Evolutionary conservation across 1,140 invertebrate species (phyloP), one percentile per base, ranked within the genome.

Genomic region (Solen grandis): DNA sequence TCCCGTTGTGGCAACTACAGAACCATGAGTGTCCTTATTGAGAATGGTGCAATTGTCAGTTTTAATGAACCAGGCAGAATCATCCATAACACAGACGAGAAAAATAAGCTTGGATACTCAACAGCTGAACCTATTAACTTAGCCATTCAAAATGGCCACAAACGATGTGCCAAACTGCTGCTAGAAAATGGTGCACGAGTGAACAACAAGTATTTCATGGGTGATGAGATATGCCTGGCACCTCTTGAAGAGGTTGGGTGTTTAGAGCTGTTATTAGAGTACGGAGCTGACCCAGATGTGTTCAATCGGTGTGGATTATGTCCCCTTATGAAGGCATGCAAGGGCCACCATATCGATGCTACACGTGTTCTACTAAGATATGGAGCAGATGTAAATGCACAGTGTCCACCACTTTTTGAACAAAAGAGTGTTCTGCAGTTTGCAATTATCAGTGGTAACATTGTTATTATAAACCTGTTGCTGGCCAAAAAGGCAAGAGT

Each of bases 281-380:
- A 96, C 87, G 97, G 97, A 13, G 97, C 97, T 5, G 94, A 96
- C 89, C 96, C 97, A 27, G 96, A 98, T 90, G 95, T 96, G n/a
- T 93, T 87, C 57, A 91, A 86, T 69, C 65, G 97, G 35, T 95
- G 95, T 75, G 97, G 97, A 8, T 91, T 97, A 1, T 97, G 96
- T 0, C 96, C 96, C 0, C 90, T 98, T 13, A 98, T 98, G 97
- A 91, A 89, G 72, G 90, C 90, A 14, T 89, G 89, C 62, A 85
- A 85, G 63, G 85, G 88, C 36, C 81, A 88, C 29, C 86, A 89
- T 36, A 81, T 89, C 19, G 85, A 84, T 14, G 88, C 88, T 86
- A 96, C 97, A 0, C 95, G 97, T 88, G 94, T 96, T 52, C 91
- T 98, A 33, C 95, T 97, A 27, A 95, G 95, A 87, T 94, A 96